Conservation (phyloP, 2,888 invertebrate genomes). For the Plagodis pulveraria region DNA sequence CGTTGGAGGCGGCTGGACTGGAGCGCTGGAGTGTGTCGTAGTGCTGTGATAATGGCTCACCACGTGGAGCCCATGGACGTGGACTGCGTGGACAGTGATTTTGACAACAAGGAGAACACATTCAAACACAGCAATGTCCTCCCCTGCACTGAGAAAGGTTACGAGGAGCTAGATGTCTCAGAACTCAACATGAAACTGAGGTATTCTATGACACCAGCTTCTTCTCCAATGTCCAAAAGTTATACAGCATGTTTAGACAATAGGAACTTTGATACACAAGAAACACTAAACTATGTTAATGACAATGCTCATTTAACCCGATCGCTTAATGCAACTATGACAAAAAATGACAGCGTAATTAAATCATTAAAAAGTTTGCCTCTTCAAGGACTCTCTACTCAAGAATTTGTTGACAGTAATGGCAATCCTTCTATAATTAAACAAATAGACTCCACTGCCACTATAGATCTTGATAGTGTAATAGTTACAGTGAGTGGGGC, state of each 20-base stretch:
- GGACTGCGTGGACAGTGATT: conserved; percentile 66
- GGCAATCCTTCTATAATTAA: conserved; percentile 51
- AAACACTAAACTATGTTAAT: conserved; percentile 50
- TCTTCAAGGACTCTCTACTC: conserved; percentile 58
- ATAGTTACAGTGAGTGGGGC: conserved; percentile 53
- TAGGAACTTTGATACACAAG: conserved; percentile 51
- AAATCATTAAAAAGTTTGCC: conserved; percentile 64
- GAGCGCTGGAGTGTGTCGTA: conserved; percentile 30
- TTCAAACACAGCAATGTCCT: conserved; percentile 69
- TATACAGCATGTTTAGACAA: conserved; percentile 61
- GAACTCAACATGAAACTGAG: conserved; percentile 77
- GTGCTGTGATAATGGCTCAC: conserved; percentile 64
- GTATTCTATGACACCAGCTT: conserved; percentile 71
- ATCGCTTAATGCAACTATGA: conserved; percentile 65
- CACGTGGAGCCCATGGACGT: conserved; percentile 74
- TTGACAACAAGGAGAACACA: conserved; percentile 77
- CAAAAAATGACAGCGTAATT: conserved; percentile 53
- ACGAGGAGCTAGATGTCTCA: conserved; percentile 75
- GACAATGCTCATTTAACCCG: conserved; percentile 60
- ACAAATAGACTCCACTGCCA: conserved; percentile 49
- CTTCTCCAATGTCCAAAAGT: conserved; percentile 77
- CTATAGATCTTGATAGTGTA: conserved; percentile 46
- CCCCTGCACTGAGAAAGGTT: conserved; percentile 72
- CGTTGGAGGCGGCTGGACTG: conserved; percentile 29
- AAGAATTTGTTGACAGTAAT: conserved; percentile 52